Evolutionary conservation across 2,797 vertebrate genomes (phyloP).

Genomic region (Serranus cabrilla): DNA sequence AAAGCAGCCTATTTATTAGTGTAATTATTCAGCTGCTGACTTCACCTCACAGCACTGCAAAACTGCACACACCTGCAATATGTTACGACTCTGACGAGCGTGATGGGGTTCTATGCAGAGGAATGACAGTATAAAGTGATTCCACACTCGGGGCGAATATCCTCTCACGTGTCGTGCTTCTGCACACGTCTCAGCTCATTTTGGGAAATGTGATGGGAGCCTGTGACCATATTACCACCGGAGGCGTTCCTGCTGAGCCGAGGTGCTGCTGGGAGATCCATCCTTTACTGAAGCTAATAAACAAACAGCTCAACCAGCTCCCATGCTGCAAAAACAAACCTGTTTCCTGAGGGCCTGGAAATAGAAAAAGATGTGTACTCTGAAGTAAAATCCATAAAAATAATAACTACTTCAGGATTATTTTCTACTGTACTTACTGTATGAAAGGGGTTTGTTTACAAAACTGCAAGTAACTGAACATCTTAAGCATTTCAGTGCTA

Average conservation of each 20-base stretch:
- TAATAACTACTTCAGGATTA: background rate
- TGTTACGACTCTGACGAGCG: slow-evolving; percentile 6
- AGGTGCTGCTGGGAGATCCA: background rate
- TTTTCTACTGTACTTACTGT: too few species aligned
- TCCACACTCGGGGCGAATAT: background rate
- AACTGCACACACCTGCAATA: slow-evolving; percentile 24
- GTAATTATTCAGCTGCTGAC: slow-evolving; percentile 51
- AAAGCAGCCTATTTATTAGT: slow-evolving; percentile 30
- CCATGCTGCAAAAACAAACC: background rate
- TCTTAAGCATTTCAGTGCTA: too few species aligned
- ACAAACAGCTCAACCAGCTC: background rate
- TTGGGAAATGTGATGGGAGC: background rate
- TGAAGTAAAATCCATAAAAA: background rate
- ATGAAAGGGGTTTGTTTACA: too few species aligned
- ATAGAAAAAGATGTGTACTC: background rate
- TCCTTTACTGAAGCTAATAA: slow-evolving; percentile 3
- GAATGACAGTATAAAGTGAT: background rate
- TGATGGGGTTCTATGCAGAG: background rate
- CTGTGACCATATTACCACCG: background rate
- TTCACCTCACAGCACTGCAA: background rate
- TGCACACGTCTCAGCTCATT: slow-evolving; percentile 1
- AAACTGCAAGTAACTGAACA: too few species aligned
- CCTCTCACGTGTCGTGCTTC: background rate
- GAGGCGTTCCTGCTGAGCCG: background rate
- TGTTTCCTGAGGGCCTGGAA: background rate